Evolutionary conservation across 2,113 vertebrate species (phyloP), one percentile per base, ranked within the genome.

Genomic region (Pseudonaja textilis): DNA sequence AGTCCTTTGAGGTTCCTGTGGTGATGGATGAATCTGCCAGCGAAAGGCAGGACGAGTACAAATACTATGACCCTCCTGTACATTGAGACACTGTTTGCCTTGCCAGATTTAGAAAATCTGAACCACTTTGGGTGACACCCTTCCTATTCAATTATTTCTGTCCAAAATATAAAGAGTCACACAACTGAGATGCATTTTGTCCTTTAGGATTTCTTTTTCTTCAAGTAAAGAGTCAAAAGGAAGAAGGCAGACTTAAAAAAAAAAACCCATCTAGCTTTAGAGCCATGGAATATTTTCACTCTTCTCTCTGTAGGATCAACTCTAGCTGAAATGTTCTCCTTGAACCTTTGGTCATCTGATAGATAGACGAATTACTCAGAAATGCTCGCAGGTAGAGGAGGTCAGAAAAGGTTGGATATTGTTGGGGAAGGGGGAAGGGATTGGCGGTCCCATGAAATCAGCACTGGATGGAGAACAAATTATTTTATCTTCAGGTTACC

Each of bases 141-240:
- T 94, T 92, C 92, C 50, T 87, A 52, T 87, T 52, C 64, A 85
- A 90, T 90, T 88, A 59, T 61, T 88, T 90, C 55, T 34, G 54
- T 34, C 56, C 25, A 52, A 29, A 11, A 87, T 95, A 57, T 69
- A 50, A 64, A 74, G 89, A 45, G 86, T 29, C 3, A 89, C 55
- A 59, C 61, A 85, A 87, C 14, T 47, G 29, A 29, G 16, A 91
- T 89, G 4, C 8, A 26, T 6, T 26, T 89, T 91, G 16, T 74
- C 10, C 81, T 92, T 64, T 22, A 16, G 2, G 23, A 89, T 93
- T 93, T 64, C 2, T 0, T 95, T 14, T 3, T 23, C 8, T n/a
- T 59, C 52, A 87, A 91, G 7, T 87, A 0, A 0, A 92, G 93
- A 93, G 29, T 23, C 52, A 34, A 26, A 85, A 92, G 89, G 16